Evolutionary conservation across 1,140 invertebrate species (phyloP).

Genomic region (Camponotus vicinus): DNA sequence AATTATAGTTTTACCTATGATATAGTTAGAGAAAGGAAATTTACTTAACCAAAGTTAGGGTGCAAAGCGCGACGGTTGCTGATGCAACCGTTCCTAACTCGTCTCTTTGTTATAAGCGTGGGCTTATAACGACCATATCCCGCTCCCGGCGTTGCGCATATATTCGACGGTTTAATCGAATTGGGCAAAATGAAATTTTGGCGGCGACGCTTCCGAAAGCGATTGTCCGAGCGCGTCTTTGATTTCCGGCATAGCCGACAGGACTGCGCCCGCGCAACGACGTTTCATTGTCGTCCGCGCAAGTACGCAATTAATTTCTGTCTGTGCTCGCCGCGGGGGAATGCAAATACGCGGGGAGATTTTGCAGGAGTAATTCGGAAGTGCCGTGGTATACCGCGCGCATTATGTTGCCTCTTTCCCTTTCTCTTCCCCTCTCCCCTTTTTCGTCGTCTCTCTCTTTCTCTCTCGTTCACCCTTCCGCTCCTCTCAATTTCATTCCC

Average conservation of each 20-base stretch:
- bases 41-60: constrained; percentile 35
- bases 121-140: not conserved
- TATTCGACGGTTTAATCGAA: constrained; percentile 53
- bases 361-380: constrained; percentile 84
- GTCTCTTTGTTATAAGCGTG: not conserved
- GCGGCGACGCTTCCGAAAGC: constrained; percentile 47
- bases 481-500: not conserved
- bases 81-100: constrained; percentile 2
- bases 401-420: constrained; percentile 81
- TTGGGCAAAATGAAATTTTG: constrained; percentile 69
- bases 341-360: constrained; percentile 84
- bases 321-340: constrained; percentile 80
- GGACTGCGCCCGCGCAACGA: constrained; percentile 68
- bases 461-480: constrained; percentile 10
- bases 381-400: constrained; percentile 83
- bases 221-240: constrained; percentile 80
- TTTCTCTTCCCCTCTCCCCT: constrained; percentile 25
- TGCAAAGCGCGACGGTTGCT: constrained; percentile 11
- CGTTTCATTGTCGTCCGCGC: constrained; percentile 82
- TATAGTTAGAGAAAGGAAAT: constrained; percentile 37
- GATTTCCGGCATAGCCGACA: constrained; percentile 78
- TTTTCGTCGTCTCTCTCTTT: not conserved
- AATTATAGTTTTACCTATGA: constrained; percentile 38
- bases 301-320: constrained; percentile 85
- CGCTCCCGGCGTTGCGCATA: not conserved